Conservation (phyloP, 2,888 invertebrate species). For the Cylloceria caligata region DNA sequence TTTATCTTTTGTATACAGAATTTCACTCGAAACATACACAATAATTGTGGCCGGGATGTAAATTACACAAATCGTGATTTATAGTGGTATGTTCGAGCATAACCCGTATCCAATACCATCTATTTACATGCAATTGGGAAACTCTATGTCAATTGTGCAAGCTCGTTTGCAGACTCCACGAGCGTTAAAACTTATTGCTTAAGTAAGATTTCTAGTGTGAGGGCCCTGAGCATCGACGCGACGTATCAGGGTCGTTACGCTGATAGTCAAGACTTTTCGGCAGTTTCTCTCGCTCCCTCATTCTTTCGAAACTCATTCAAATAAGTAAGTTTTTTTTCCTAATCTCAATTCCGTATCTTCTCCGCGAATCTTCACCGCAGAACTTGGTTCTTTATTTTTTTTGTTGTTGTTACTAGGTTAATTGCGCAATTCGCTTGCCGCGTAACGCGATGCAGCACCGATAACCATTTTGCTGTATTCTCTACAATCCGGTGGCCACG, state of each 20-base stretch:
- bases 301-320: constrained; percentile 63
- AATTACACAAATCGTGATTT: not conserved
- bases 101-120: not conserved
- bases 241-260: constrained; percentile 66
- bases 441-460: not conserved
- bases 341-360: constrained; percentile 46
- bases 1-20: too few species aligned
- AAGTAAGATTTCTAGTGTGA: constrained; percentile 29
- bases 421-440: constrained; percentile 21
- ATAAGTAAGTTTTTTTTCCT: not conserved
- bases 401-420: constrained; percentile 6
- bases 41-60: not conserved
- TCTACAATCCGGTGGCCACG: not conserved
- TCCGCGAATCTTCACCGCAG: constrained; percentile 30
- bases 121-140: constrained; percentile 29
- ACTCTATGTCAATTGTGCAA: constrained; percentile 28
- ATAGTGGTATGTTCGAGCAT: not conserved
- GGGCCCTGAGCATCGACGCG: constrained; percentile 59
- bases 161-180: constrained; percentile 1
- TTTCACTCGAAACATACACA: too few species aligned
- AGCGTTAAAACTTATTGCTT: constrained; percentile 26
- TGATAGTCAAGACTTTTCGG: constrained; percentile 44
- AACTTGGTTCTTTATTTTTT: constrained; percentile 22
- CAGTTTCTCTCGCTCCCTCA: constrained; percentile 25
- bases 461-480: constrained; percentile 38